Base-by-base conservation (phyloP, 2,113 vertebrate species). In the Ochotona princeps region DNA sequence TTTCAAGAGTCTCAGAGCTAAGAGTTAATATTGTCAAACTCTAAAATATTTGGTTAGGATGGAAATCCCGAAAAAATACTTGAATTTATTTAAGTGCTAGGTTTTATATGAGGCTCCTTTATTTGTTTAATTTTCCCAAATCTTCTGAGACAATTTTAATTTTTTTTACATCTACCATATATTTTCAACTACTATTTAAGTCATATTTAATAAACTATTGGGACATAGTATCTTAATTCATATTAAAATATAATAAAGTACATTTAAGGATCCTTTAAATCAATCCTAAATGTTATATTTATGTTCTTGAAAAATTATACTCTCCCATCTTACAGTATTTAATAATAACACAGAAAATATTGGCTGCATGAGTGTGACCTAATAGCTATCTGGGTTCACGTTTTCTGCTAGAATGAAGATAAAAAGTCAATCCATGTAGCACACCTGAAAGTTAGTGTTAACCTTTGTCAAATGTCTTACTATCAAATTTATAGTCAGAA, bases 1-100 rank as follows among this genome's bases (percentile, higher is more conserved):
- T 94, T 95, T 94, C 87, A 26, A 69, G 20, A 93, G 74, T 91
- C 83, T 95, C 30, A 7, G 15, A 95, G 80, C 47, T 92, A 94
- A 89, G 35, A 67, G 5, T 89, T 76, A 95, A 80, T 86, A 84
- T 81, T 87, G 92, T 89, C 89, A 94, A 95, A 92, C 38, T 32
- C 67, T 90, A 70, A 96, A 95, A 93, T 82, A 85, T 87, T 87
- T 84, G 51, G 79, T 83, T 74, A 81, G 44, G 38, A 86, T 79
- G 32, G 32, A 28, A 93, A 44, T 87, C 18, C 32, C 73, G 51
- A 20, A 87, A 83, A 89, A 69, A 8, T 65, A 44, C 13, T 90
- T 91, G 23, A 32, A 73, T 49, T 94, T 83, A 74, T 2, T 21
- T 75, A 89, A 21, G 3, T 32, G 28, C 8, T 87, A 66, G 21